These are phyloP conservation scores for Camptogramma bilineatum DNA, from an alignment of 2,888 invertebrate genomes.

Conservation along the genomic window DNA sequence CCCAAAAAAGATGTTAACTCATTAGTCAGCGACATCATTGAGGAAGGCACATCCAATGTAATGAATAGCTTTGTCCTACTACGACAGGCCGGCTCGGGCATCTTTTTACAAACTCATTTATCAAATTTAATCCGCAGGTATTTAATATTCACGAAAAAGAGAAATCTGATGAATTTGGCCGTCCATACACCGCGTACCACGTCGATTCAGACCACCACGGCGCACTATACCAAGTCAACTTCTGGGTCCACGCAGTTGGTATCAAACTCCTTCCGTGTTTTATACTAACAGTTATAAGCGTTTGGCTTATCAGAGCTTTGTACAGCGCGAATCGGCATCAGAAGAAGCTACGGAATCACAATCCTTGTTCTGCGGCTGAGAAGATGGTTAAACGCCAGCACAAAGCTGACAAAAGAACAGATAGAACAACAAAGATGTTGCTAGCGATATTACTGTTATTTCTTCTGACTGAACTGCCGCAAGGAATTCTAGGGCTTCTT, in stretches of 20 bases:
- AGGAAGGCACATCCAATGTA: background rate
- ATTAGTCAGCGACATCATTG: background rate
- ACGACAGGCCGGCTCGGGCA: background rate
- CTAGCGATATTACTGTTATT: conserved; percentile 94
- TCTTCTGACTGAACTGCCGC: conserved; percentile 95
- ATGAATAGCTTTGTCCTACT: background rate
- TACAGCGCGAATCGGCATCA: conserved; percentile 91
- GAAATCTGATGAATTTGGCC: conserved; percentile 71
- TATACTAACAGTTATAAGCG: conserved; percentile 90
- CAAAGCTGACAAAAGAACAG: conserved; percentile 90
- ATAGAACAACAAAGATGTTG: conserved; percentile 95
- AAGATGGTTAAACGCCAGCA: conserved; percentile 77
- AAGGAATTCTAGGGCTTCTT: conserved; percentile 90
- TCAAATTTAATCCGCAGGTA: conserved; percentile 64
- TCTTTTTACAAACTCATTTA: conserved; percentile 52
- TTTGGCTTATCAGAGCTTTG: conserved; percentile 89
- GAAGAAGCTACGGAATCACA: conserved; percentile 88
- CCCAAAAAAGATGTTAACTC: background rate
- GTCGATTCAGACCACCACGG: conserved; percentile 85
- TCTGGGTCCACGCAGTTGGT: conserved; percentile 92
- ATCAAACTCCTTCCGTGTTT: conserved; percentile 93
- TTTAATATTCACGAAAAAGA: conserved; percentile 81
- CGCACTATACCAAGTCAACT: conserved; percentile 88
- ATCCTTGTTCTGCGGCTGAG: conserved; percentile 81
- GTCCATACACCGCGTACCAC: conserved; percentile 70